These are phyloP conservation scores for Pentamera pediparva DNA, from an alignment of 53 echinoderm and acorn worm species.

Conservation along the genomic window DNA sequence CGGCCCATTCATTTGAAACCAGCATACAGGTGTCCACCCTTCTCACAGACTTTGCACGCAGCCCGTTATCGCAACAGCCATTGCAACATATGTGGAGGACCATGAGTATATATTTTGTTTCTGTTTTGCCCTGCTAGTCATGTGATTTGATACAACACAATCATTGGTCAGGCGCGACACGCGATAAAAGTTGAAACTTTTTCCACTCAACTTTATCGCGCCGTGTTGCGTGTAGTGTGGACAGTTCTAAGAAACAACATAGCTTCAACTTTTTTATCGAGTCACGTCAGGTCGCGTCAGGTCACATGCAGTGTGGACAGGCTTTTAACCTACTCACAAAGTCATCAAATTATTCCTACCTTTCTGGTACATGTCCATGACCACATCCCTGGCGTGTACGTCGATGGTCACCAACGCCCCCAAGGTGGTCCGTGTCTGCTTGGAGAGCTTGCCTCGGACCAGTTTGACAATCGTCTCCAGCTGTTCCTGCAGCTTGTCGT, in stretches of 20 bases:
- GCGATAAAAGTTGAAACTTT: too few species aligned
- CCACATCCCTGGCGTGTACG: slow-evolving; percentile 95
- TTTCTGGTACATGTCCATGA: slow-evolving; percentile 87
- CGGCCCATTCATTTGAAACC: too few species aligned
- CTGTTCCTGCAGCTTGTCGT: slow-evolving; percentile 74
- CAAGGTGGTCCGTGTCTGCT: slow-evolving; percentile 89
- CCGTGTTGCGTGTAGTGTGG: too few species aligned
- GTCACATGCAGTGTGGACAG: background rate
- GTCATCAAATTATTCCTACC: slow-evolving; percentile 36
- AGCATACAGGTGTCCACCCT: too few species aligned
- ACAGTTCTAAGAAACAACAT: background rate
- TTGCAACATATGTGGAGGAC: too few species aligned
- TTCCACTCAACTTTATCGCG: too few species aligned
- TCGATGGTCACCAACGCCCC: slow-evolving; percentile 94
- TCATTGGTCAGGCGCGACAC: too few species aligned
- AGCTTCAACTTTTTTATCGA: background rate
- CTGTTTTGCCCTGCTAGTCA: too few species aligned
- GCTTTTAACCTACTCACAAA: background rate
- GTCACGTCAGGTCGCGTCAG: background rate
- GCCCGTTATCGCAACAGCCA: too few species aligned
- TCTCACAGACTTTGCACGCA: too few species aligned
- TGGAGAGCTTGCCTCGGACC: slow-evolving; percentile 96
- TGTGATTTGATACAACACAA: too few species aligned
- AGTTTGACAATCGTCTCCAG: slow-evolving; percentile 72
- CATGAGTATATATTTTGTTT: too few species aligned